Evolutionary conservation across 2,113 vertebrate species (phyloP).

Genomic region (Dasypus novemcinctus): DNA sequence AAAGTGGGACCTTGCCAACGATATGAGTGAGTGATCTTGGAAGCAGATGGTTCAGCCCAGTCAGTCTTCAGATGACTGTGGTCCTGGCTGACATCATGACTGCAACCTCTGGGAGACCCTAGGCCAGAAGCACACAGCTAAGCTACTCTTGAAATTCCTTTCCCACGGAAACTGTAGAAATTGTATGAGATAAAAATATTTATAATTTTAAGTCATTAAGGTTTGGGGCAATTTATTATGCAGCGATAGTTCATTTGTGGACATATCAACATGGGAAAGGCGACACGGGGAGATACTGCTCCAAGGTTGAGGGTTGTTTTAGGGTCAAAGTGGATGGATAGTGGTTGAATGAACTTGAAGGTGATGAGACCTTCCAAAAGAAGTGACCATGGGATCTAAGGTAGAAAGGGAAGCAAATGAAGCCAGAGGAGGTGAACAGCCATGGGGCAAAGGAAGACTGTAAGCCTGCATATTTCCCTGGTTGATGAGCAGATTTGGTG

Average conservation of each 20-base stretch:
- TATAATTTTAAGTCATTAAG: background rate
- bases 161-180: background rate
- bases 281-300: background rate
- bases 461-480: too few relatives aligned
- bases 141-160: background rate
- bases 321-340: background rate
- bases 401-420: background rate
- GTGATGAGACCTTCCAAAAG: slow-evolving; percentile 4
- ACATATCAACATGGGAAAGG: background rate
- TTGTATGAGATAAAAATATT: background rate
- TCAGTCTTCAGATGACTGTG: background rate
- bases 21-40: background rate
- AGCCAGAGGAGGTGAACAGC: background rate
- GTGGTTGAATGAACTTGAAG: background rate
- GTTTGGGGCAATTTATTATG: slow-evolving; percentile 28
- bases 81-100: too few relatives aligned
- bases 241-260: background rate
- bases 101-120: background rate
- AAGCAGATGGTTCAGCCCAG: background rate
- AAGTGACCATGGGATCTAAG: background rate
- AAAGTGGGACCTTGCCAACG: background rate
- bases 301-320: background rate
- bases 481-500: slow-evolving; percentile 5
- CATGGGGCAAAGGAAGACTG: too few relatives aligned
- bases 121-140: background rate